Evolutionary conservation across 2,888 invertebrate genomes (phyloP).

Genomic region (Protonemura montana): DNA sequence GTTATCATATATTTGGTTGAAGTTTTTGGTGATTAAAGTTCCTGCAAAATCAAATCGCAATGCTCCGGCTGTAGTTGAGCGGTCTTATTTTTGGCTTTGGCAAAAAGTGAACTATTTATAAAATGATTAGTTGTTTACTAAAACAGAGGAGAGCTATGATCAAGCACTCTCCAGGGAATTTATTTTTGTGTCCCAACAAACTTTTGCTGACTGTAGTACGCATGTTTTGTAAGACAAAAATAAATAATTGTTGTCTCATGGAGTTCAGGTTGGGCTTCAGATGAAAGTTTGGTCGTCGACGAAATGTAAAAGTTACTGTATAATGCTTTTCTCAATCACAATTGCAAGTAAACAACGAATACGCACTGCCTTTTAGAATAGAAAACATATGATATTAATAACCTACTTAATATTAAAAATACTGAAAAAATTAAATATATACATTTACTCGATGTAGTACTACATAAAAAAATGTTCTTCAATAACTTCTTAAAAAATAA

Average conservation of each 20-base stretch:
- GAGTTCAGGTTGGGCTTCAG: neutral
- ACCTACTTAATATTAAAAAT: neutral
- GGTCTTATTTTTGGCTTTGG: neutral
- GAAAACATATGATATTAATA: neutral
- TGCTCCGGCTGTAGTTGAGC: neutral
- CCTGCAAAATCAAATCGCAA: no score
- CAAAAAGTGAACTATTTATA: neutral
- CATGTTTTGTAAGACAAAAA: no score
- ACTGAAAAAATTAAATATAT: neutral
- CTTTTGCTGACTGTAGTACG: no score
- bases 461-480: neutral
- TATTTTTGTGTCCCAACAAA: no score
- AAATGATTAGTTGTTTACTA: neutral
- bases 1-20: no score
- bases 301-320: neutral
- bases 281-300: neutral
- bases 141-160: no score
- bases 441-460: no score
- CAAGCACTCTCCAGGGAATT: no score
- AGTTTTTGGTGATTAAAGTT: neutral
- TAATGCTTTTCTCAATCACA: neutral
- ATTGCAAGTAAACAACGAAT: neutral
- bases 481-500: neutral
- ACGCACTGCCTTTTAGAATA: neutral
- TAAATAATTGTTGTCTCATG: no score